These are phyloP conservation scores for Clarias platycephalus DNA, from an alignment of 2,797 vertebrate species.

Conservation along the genomic window DNA sequence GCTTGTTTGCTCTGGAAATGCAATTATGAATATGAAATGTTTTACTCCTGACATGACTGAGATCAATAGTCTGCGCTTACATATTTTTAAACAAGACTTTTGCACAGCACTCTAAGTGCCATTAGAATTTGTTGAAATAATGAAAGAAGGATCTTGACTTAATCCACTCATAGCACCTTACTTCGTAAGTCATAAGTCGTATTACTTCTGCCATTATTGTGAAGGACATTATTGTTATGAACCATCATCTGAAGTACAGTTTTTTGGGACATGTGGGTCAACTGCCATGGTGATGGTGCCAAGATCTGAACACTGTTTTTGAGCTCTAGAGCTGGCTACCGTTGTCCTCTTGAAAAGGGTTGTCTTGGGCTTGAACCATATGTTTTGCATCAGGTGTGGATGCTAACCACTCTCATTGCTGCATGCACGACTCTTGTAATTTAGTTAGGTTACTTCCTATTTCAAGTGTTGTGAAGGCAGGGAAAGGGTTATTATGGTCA, in stretches of 20 bases:
- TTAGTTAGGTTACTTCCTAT: neutral
- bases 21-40: neutral
- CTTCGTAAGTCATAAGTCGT: constrained; percentile 6
- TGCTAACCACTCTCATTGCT: neutral
- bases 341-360: neutral
- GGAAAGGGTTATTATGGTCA: neutral
- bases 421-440: no score
- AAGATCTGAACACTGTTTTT: neutral
- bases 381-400: neutral
- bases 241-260: constrained; percentile 58
- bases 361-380: neutral
- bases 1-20: neutral
- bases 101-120: constrained; percentile 61
- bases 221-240: neutral
- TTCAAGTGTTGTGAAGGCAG: neutral
- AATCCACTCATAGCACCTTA: constrained; percentile 55
- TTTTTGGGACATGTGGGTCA: neutral
- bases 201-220: constrained; percentile 22
- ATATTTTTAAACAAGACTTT: neutral
- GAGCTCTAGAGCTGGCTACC: neutral
- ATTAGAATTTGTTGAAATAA: constrained; percentile 61
- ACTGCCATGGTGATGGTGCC: neutral
- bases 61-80: neutral
- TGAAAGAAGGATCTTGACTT: constrained; percentile 58
- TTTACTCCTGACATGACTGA: constrained; percentile 4